A percentile compares a stretch with the other conserved stretches of the same genome.
phyloP scores from a whole-genome alignment of 2,797 vertebrate genomes.

The Myotis vivesi region DNA sequence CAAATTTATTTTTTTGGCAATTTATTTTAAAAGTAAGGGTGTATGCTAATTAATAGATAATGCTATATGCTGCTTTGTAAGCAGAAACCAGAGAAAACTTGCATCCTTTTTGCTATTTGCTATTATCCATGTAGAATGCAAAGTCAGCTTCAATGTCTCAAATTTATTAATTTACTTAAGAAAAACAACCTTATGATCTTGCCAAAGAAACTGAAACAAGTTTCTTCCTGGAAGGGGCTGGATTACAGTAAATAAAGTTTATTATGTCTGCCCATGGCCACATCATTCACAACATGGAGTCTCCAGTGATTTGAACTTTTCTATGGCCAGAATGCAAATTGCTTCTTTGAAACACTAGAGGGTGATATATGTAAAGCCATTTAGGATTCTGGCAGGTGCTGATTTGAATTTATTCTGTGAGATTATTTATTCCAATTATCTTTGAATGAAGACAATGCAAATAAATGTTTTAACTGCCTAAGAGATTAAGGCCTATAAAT shows the following conservation, averaged over 20 bases:
- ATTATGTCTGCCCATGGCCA: neutral
- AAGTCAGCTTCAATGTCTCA: neutral
- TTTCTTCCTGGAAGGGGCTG: neutral
- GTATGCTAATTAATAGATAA: neutral
- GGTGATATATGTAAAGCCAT: slow-evolving; percentile 75
- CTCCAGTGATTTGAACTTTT: neutral
- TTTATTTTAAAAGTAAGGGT: neutral
- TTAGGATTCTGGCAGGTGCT: neutral
- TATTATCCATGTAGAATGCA: neutral
- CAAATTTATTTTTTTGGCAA: neutral
- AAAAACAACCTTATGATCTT: neutral
- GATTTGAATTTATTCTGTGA: slow-evolving; percentile 21
- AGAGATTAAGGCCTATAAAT: neutral
- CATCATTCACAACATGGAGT: neutral
- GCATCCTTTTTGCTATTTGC: neutral
- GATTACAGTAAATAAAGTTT: neutral
- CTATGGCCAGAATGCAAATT: slow-evolving; percentile 31
- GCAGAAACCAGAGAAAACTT: slow-evolving; percentile 23
- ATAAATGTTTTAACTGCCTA: neutral
- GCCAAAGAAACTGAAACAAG: slow-evolving; percentile 2
- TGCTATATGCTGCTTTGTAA: neutral
- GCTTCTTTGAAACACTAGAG: slow-evolving; percentile 75
- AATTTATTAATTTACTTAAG: slow-evolving; percentile 34
- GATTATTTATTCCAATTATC: slow-evolving; percentile 27
- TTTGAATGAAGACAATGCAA: neutral